A percentile compares a stretch with the other conserved stretches of the same genome.
Evolutionary conservation across 2,888 invertebrate species (phyloP).

Genomic region (Cosmia trapezina): DNA sequence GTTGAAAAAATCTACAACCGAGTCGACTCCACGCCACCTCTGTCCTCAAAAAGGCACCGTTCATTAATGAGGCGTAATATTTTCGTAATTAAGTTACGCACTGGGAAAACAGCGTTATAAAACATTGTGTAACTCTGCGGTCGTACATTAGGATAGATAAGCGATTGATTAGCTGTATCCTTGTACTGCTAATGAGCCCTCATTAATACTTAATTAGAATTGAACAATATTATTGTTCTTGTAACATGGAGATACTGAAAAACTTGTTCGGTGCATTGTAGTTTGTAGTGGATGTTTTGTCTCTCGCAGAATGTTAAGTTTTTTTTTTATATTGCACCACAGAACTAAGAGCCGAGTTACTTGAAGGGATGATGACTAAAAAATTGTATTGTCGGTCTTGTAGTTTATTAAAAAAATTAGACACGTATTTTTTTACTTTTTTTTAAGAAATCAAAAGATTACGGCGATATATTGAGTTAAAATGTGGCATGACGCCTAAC

Average conservation of each 20-base stretch:
- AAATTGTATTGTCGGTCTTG: no score
- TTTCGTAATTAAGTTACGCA: conserved; percentile 72
- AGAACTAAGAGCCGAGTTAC: background rate
- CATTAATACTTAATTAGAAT: conserved; percentile 68
- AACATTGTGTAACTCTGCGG: conserved; percentile 65
- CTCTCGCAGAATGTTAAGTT: background rate
- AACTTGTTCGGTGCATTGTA: conserved; percentile 33
- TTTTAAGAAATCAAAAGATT: no score
- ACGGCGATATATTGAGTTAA: no score
- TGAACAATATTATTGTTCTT: conserved; percentile 57
- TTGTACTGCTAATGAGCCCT: conserved; percentile 65
- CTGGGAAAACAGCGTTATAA: conserved; percentile 63
- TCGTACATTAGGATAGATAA: conserved; percentile 65
- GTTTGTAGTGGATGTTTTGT: conserved; percentile 4
- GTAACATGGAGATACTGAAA: conserved; percentile 29
- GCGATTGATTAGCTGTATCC: conserved; percentile 69
- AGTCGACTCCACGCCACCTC: conserved; percentile 28
- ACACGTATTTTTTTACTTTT: no score
- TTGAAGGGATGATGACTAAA: no score
- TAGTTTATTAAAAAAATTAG: no score
- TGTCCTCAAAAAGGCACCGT: conserved; percentile 43
- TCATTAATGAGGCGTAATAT: conserved; percentile 73
- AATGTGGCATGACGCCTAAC: no score
- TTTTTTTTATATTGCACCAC: background rate
- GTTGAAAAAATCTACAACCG: background rate